These are phyloP conservation scores for Heterodera carotae DNA, from an alignment of 1,140 invertebrate species.

Conservation along the genomic window DNA sequence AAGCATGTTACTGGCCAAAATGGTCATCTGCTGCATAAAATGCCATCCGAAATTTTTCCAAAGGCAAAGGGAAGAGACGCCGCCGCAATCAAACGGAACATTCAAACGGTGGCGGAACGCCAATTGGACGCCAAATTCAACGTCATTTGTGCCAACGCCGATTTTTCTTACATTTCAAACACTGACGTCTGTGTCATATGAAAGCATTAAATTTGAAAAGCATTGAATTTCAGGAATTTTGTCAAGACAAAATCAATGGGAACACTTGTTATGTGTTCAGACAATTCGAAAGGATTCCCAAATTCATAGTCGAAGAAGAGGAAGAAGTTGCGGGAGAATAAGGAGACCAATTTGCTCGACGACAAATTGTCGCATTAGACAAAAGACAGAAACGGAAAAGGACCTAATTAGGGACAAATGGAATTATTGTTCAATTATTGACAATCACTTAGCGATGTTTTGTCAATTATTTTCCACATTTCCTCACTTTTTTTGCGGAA, in stretches of 20 bases:
- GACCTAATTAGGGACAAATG: constrained; percentile 4
- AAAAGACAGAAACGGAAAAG: background rate
- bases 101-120: constrained; percentile 22
- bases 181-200: constrained; percentile 16
- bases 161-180: constrained; percentile 30
- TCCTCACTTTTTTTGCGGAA: background rate
- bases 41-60: background rate
- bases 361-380: background rate
- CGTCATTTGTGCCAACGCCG: constrained; percentile 20
- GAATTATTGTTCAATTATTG: background rate
- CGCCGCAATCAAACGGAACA: constrained; percentile 21
- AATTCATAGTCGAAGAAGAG: background rate
- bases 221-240: constrained; percentile 19
- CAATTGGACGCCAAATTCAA: constrained; percentile 20
- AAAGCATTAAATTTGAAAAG: no score
- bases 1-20: background rate
- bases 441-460: background rate
- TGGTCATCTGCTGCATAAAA: background rate
- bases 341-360: background rate
- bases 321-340: background rate
- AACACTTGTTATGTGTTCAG: constrained; percentile 27
- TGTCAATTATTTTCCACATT: background rate
- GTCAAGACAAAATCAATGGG: constrained; percentile 24
- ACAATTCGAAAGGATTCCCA: constrained; percentile 1
- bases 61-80: constrained; percentile 20